Conservation (phyloP, 1,140 invertebrate species). For the Anthonomus grandis region DNA sequence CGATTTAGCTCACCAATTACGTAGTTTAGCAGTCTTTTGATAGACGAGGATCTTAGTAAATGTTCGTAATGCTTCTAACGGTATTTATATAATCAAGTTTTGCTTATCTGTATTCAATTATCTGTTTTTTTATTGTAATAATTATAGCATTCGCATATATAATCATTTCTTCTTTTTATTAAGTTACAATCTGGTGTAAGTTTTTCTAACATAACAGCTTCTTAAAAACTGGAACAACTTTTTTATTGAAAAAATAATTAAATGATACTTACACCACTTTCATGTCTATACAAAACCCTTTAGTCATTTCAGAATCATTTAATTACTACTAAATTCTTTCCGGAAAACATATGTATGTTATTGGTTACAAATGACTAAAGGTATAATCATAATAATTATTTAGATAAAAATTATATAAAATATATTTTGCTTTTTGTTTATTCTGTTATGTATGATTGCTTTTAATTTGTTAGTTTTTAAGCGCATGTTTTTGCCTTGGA, state of each 20-base stretch:
- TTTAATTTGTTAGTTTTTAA: constrained; percentile 22
- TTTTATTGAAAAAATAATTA: too few relatives aligned
- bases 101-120: constrained; percentile 20
- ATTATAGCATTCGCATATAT: too few relatives aligned
- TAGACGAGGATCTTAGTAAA: constrained; percentile 29
- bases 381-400: background rate
- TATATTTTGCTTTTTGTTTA: constrained; percentile 14
- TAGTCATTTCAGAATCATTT: too few relatives aligned
- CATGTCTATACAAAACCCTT: too few relatives aligned
- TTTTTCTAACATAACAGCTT: too few relatives aligned
- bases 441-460: constrained; percentile 16
- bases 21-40: constrained; percentile 16
- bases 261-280: too few relatives aligned
- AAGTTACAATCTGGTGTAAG: too few relatives aligned
- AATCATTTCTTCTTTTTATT: too few relatives aligned
- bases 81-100: constrained; percentile 29
- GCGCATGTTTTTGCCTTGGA: constrained; percentile 23
- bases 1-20: constrained; percentile 35
- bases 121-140: too few relatives aligned
- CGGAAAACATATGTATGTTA: too few relatives aligned
- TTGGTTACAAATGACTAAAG: constrained; percentile 3
- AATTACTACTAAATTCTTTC: too few relatives aligned
- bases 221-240: too few relatives aligned
- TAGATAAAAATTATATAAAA: background rate
- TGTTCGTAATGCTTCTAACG: constrained; percentile 32